Evolutionary conservation across 23 tunicate genomes (phyloP).

Genomic region (Diplosoma virens): DNA sequence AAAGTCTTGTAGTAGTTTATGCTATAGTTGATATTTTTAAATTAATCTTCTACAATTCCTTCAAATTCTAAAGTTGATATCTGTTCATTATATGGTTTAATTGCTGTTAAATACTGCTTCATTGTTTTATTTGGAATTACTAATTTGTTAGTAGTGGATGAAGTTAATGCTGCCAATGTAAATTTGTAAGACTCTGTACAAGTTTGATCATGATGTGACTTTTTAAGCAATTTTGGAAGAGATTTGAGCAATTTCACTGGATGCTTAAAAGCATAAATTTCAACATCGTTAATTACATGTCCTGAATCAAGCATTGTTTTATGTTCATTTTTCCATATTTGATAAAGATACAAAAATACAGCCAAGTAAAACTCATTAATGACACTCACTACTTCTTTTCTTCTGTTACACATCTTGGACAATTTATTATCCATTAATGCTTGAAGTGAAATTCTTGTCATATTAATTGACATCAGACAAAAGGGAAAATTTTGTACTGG

Average conservation of each 20-base stretch:
- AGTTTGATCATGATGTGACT: too few relatives aligned
- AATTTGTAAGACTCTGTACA: too few relatives aligned
- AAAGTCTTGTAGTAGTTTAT: too few relatives aligned
- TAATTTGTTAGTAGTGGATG: too few relatives aligned
- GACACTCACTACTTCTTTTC: slow-evolving; percentile 64
- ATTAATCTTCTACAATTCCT: too few relatives aligned
- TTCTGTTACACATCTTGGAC: slow-evolving; percentile 54
- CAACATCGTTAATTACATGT: slow-evolving; percentile 46
- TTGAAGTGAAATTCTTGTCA: slow-evolving; percentile 67
- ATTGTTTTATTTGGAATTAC: too few relatives aligned
- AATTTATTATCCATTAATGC: slow-evolving; percentile 65
- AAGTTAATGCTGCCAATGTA: too few relatives aligned
- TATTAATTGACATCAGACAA: slow-evolving; percentile 67
- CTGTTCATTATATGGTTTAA: too few relatives aligned
- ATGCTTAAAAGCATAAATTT: slow-evolving; percentile 29
- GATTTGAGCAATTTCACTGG: slow-evolving; percentile 31
- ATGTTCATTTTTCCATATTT: slow-evolving; percentile 71
- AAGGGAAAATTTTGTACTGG: slow-evolving; percentile 77
- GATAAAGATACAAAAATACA: slow-evolving; percentile 48
- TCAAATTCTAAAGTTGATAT: too few relatives aligned
- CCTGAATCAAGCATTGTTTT: slow-evolving; percentile 87
- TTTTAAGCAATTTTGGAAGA: background rate
- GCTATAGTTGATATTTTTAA: too few relatives aligned
- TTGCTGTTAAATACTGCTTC: too few relatives aligned
- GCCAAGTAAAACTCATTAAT: slow-evolving; percentile 74